A percentile compares a stretch with the other conserved stretches of the same genome.
Evolutionary conservation across 2,113 vertebrate species (phyloP).

Genomic region (Cinclus mexicanus): DNA sequence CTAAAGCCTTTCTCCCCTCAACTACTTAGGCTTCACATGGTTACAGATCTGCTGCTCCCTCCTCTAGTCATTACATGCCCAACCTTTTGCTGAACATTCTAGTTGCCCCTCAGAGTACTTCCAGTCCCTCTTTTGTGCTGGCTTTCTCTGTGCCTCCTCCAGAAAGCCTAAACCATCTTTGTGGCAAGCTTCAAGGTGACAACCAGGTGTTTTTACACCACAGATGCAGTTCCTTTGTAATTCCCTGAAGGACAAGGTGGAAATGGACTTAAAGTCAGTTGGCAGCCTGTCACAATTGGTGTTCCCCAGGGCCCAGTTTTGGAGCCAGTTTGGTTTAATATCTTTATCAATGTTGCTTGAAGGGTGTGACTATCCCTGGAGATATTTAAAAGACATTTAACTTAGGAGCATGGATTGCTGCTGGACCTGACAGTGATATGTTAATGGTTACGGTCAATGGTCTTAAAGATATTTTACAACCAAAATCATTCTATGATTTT

Average conservation of each 20-base stretch:
- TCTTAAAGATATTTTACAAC: not conserved
- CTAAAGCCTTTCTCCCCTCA: not conserved
- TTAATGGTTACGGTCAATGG: not conserved
- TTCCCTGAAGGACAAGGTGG: not conserved
- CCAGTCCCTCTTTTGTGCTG: not conserved
- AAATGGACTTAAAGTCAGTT: not conserved
- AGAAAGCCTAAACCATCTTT: not conserved
- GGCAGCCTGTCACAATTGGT: not conserved
- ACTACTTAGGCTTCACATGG: not conserved
- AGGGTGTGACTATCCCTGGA: not conserved
- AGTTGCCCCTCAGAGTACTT: not conserved
- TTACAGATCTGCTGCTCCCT: not conserved
- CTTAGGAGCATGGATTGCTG: not conserved
- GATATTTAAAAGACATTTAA: not conserved
- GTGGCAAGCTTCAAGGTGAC: not conserved
- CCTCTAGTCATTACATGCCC: accelerated
- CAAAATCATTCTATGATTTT: not conserved
- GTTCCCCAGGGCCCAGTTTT: not conserved
- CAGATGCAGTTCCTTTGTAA: not conserved
- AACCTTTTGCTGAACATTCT: not conserved
- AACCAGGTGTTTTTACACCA: not conserved
- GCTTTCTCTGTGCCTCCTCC: not conserved
- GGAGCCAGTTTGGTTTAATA: not conserved
- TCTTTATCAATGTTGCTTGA: not conserved
- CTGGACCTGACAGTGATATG: not conserved